Base-by-base conservation (phyloP, 2,888 invertebrate species). In the Sesia apiformis region DNA sequence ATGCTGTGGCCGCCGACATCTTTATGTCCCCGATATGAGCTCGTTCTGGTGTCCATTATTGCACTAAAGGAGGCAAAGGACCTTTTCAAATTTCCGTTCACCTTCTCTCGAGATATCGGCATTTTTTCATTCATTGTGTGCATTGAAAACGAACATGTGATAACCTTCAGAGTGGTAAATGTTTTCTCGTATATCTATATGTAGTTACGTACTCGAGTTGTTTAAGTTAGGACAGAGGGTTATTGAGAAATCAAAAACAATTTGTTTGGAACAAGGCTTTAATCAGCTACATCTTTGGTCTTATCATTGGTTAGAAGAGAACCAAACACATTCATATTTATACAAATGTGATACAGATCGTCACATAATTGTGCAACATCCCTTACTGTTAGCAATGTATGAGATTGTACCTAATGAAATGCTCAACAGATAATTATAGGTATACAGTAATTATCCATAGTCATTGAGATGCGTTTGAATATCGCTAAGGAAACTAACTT, bases 201-300 rank as follows among this genome's bases (percentile, higher is more conserved):
- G 23, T 23, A 23, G 23, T 23, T 23, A 23, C 2, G 23, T 23
- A 23, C 23, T n/a, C 1, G 23, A 23, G 23, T 23, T 23, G 23
- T 23, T 23, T 23, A 23, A 23, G 23, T 23, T 23, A 23, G 23
- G 23, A 23, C 23, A 23, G 23, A 23, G 23, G 23, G 23, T 23
- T 23, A 23, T 23, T 23, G 23, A 23, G 23, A 23, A 23, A 23
- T 23, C 23, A 23, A 23, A 23, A 23, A 23, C 23, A 56, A 41
- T 51, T 58, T 63, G 60, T 73, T 78, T 79, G 76, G 78, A 87
- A 88, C 86, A 85, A 84, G 72, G 74, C 71, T 88, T 89, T 89
- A 88, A 78, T 90, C 76, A 78, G 75, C 88, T 89, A 89, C 83
- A 80, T 92, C 92, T 92, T 92, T 92, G 92, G 92, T 92, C 91